These are phyloP conservation scores for Tetraneura akinire DNA, from an alignment of 1,140 invertebrate genomes.

Conservation along the genomic window DNA sequence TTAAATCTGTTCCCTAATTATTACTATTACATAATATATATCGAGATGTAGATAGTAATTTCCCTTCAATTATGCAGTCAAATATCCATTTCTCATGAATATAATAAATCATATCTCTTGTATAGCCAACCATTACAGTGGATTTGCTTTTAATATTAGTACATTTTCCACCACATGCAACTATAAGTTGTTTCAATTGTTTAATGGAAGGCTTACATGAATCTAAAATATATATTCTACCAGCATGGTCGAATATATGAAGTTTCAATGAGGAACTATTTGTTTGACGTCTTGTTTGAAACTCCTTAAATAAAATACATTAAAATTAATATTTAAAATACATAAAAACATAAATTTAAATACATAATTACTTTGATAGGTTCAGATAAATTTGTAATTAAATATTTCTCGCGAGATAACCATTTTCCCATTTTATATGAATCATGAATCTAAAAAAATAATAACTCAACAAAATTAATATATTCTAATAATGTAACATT, in stretches of 20 bases:
- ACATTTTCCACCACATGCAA: conserved; percentile 13
- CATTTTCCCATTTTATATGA: conserved; percentile 29
- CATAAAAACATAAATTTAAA: too few species aligned
- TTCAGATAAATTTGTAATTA: conserved; percentile 11
- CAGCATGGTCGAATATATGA: conserved; percentile 30
- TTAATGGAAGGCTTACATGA: background rate
- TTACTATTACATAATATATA: too few species aligned
- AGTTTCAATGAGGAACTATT: conserved; percentile 13
- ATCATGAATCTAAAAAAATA: conserved; percentile 17
- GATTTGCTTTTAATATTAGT: background rate
- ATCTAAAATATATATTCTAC: conserved; percentile 25
- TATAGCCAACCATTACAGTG: conserved; percentile 19
- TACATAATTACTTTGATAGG: conserved; percentile 26
- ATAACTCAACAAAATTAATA: too few species aligned
- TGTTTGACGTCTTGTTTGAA: conserved; percentile 17
- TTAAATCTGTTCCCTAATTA: too few species aligned
- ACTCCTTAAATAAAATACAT: conserved; percentile 7
- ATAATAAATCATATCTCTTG: background rate
- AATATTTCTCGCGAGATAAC: conserved; percentile 4
- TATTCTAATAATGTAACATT: too few species aligned
- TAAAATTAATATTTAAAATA: too few species aligned
- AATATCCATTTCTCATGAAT: conserved; percentile 40
- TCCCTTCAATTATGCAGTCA: conserved; percentile 32
- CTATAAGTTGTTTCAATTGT: conserved; percentile 3
- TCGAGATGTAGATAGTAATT: too few species aligned